Base-by-base conservation (phyloP, 2,113 vertebrate species). In the Rhinopomastus cyanomelas region DNA sequence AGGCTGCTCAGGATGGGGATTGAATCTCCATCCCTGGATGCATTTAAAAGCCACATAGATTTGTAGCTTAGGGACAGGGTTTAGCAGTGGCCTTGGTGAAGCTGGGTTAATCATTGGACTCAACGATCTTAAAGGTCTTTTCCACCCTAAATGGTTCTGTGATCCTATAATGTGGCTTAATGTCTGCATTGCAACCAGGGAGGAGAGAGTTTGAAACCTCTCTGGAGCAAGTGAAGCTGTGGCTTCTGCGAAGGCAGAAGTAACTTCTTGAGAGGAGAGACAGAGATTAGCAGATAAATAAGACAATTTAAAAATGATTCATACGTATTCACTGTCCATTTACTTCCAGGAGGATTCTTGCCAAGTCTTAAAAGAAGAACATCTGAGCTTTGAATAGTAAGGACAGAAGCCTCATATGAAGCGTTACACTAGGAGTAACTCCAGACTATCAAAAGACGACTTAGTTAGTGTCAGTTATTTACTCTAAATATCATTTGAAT, bases 401-500 rank as follows among this genome's bases (percentile, higher is more conserved):
- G 56, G 25, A n/a, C 1, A 32, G 12, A 66, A 85, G 51, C 25
- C 74, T 53, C 15, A 39, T 4, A 59, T 12, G 69, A 74, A 65
- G n/a, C 39, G 3, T n/a, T 51, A 67, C 1, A 32, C 5, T 2
- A 25, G 9, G 53, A 57, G 62, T 39, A 86, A 73, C 13, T 37
- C n/a, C 64, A 87, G 59, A 42, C 7, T 34, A 12, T 8, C 25
- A 52, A 55, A 78, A 26, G 29, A 55, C 4, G 61, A 52, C 12
- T 22, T 23, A 48, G 21, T 26, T 44, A 4, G 4, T 18, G 25
- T 29, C 27, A 52, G 21, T 48, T 85, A 60, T 81, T 87, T 75
- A 71, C n/a, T 27, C 29, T 2, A 48, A 37, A n/a, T 37, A 72
- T 19, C 0, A 0, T 32, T 15, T 48, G 21, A 46, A 34, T 32